Evolutionary conservation across 2,888 invertebrate genomes (phyloP), one percentile per base, ranked within the genome.

Genomic region (Elmis aenea): DNA sequence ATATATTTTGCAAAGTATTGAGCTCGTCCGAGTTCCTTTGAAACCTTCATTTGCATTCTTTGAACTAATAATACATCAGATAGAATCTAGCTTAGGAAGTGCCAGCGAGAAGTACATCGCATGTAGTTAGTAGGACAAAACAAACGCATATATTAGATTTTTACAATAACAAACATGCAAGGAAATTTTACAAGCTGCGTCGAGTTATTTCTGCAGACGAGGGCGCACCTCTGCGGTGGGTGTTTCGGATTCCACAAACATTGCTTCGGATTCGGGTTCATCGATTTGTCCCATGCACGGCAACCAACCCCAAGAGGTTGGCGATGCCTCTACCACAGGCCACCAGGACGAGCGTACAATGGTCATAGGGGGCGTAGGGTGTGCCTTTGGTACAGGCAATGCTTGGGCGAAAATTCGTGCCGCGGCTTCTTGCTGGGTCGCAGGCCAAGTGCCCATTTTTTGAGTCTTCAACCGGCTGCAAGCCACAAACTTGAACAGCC

Each of bases 351-450:
- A 48, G 50, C 61, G 55, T 26, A 63, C 55, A 36, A 62, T 53
- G 33, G 61, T 58, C 43, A 50, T 55, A 48, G 52, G 47, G 38
- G 39, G 45, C 24, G 36, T 24, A 10, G 30, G 39, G 26, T 46
- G 50, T 21, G 39, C 50, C 38, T 51, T 44, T 21, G 50, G 26
- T 14, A 37, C 34, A 5, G 61, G 61, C 37, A 64, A 43, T 10
- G 63, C 64, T 38, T 59, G 55, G 20, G 59, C 59, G 47, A 68
- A 73, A 40, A 76, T 73, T 36, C 75, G 59, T 36, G 76, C 65
- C 48, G 75, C 68, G 42, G 75, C 74, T 54, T 61, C 67, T 38
- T 72, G 72, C 51, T 74, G 62, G 23, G 69, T 61, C 33, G 72
- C 69, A 42, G 74, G 71, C 53, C 75, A 64, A n/a, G 54, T 46